Conservation (phyloP, 1,140 invertebrate species). For the Hermetia illucens region DNA sequence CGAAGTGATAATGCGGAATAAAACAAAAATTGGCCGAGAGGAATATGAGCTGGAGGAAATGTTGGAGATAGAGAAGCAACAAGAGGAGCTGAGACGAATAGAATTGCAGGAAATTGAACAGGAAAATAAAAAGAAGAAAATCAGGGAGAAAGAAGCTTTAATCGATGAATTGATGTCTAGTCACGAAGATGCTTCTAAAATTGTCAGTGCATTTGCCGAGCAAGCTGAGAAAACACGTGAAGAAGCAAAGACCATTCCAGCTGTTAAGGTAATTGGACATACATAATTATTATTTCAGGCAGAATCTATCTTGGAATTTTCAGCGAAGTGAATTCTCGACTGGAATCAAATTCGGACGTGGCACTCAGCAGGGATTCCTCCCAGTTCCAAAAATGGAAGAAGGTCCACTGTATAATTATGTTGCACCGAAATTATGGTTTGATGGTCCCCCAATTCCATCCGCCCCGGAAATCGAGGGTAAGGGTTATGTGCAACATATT, state of each 20-base stretch:
- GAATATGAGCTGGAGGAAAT: conserved; percentile 66
- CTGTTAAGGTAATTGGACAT: conserved; percentile 25
- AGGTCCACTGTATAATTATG: conserved; percentile 57
- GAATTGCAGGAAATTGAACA: conserved; percentile 39
- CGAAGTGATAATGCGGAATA: conserved; percentile 80
- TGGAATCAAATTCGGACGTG: conserved; percentile 59
- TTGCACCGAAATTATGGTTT: conserved; percentile 37
- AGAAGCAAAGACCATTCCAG: conserved; percentile 38
- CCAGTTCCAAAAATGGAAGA: conserved; percentile 59
- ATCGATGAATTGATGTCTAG: conserved; percentile 93
- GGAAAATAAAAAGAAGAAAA: conserved; percentile 69
- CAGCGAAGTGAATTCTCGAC: conserved; percentile 58
- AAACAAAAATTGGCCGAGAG: conserved; percentile 45
- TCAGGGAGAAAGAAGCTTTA: conserved; percentile 72
- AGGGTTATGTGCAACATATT: conserved; percentile 66
- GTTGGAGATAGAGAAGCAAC: conserved; percentile 68
- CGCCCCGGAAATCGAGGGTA: conserved; percentile 42
- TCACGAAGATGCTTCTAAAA: conserved; percentile 72
- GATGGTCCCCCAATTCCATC: conserved; percentile 62
- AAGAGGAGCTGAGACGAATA: conserved; percentile 46
- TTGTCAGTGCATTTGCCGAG: conserved; percentile 69
- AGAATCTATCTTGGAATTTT: conserved; percentile 24
- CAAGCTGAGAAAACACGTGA: conserved; percentile 47
- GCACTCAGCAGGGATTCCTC: conserved; percentile 36
- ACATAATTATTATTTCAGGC: too few relatives aligned